A percentile compares a stretch with the other conserved stretches of the same genome.
Evolutionary conservation across 2,797 vertebrate species (phyloP).

Genomic region (Danio aesculapii): DNA sequence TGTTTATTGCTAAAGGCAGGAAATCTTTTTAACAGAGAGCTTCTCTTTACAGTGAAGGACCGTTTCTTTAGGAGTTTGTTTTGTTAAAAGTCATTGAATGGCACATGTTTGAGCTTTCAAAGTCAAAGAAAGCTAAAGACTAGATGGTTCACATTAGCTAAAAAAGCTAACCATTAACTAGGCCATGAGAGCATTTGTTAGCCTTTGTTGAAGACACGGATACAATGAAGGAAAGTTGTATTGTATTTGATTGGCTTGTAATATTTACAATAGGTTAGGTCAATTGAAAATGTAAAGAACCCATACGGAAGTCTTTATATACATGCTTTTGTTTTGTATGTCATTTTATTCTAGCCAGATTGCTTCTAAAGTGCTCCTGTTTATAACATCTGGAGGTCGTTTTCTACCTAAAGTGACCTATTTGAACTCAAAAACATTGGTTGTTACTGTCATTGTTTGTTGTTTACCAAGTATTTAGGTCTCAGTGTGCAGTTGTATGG

Average conservation of each 20-base stretch:
- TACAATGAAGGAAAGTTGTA: not conserved
- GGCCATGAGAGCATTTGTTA: constrained; percentile 12
- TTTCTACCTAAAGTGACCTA: too few species aligned
- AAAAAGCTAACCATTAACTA: constrained; percentile 39
- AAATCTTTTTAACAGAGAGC: constrained; percentile 37
- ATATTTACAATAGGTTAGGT: not conserved
- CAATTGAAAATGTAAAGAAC: not conserved
- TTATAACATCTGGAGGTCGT: not conserved
- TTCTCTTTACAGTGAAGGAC: constrained; percentile 37
- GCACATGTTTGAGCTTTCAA: constrained; percentile 46
- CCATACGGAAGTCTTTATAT: not conserved
- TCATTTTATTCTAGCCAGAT: not conserved
- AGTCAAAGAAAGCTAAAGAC: constrained; percentile 17
- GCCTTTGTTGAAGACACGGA: constrained; percentile 7
- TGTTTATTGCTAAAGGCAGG: constrained; percentile 34
- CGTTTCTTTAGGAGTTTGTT: constrained; percentile 35
- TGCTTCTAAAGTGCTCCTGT: not conserved
- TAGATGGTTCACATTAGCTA: constrained; percentile 28
- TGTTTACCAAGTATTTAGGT: too few species aligned
- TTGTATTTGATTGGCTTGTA: constrained; percentile 5
- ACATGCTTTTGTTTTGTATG: not conserved
- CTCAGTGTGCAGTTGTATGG: too few species aligned
- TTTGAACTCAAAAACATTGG: too few species aligned
- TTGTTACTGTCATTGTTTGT: too few species aligned
- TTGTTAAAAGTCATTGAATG: constrained; percentile 45